Base-by-base conservation (phyloP, 1,140 invertebrate genomes). In the Hyphantria cunea region DNA sequence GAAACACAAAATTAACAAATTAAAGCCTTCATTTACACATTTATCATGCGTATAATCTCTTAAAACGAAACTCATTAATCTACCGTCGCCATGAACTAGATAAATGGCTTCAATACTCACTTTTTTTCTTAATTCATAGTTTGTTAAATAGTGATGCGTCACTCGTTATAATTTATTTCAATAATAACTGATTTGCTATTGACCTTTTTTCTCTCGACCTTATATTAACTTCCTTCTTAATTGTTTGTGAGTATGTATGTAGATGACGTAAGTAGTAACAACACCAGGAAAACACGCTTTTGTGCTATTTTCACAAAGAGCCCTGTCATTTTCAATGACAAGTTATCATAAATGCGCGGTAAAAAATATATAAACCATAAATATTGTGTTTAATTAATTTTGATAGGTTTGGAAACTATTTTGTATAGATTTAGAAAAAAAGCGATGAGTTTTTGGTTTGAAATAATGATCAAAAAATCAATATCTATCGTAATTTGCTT, bases 121-220 rank as follows among this genome's bases (percentile, higher is more conserved):
- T 37, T 37, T 10, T 37, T 37, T 37, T 11, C n/a, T 10, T 37
- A 37, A 10, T 37, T 37, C 11, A 6, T 3, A 44, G 12, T 44
- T 7, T 44, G 11, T 44, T n/a, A 44, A 12, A 44, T n/a, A 12
- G 6, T 6, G 12, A 25, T 44, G 41, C 41, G 41, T 44, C 41
- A 44, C 12, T 44, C 41, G n/a, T 44, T 44, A 12, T 44, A 44
- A 44, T 44, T 44, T 44, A 44, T 12, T 44, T 2, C 41, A 12
- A 44, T 44, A 13, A n/a, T 44, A n/a, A 12, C 41, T 44, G 11
- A 25, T 25, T 25, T 25, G 17, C 17, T 25, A 25, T 25, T 25
- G 17, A 25, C 17, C 17, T 25, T 25, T 47, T 47, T 47, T 25
- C 8, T 25, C 17, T 25, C 17, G 17, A 25, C 17, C 17, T 25